Evolutionary conservation across 2,113 vertebrate species (phyloP).

Genomic region (Triplophysa dalaica): DNA sequence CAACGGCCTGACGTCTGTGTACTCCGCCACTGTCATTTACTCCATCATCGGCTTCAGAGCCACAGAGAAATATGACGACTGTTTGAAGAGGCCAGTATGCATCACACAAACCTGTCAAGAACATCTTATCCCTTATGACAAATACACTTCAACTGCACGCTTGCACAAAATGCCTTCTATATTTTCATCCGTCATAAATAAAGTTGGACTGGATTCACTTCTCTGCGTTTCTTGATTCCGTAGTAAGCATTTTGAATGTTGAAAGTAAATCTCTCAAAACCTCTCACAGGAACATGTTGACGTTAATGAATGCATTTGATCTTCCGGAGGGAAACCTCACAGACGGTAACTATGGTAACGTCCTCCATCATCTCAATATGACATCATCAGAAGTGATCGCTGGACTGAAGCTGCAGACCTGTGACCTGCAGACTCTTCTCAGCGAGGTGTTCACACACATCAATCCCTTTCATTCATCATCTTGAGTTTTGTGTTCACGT

Average conservation of each 20-base stretch:
- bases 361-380: conserved; percentile 57
- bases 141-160: too few species aligned
- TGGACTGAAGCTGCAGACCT: conserved; percentile 53
- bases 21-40: conserved; percentile 90
- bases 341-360: conserved; percentile 59
- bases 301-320: conserved; percentile 67
- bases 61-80: conserved; percentile 83
- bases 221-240: too few species aligned
- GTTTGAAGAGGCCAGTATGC: conserved; percentile 71
- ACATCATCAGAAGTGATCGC: conserved; percentile 61
- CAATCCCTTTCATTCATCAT: background rate
- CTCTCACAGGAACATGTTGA: conserved; percentile 68
- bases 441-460: conserved; percentile 63
- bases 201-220: too few species aligned
- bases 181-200: too few species aligned
- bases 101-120: background rate
- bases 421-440: conserved; percentile 67
- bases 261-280: too few species aligned
- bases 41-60: conserved; percentile 97
- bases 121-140: too few species aligned
- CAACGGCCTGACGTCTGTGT: conserved; percentile 92
- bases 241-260: too few species aligned
- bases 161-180: too few species aligned
- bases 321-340: conserved; percentile 67
- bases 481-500: background rate